Conservation (phyloP, 2,888 invertebrate genomes). For the Crepidodera aurea region DNA sequence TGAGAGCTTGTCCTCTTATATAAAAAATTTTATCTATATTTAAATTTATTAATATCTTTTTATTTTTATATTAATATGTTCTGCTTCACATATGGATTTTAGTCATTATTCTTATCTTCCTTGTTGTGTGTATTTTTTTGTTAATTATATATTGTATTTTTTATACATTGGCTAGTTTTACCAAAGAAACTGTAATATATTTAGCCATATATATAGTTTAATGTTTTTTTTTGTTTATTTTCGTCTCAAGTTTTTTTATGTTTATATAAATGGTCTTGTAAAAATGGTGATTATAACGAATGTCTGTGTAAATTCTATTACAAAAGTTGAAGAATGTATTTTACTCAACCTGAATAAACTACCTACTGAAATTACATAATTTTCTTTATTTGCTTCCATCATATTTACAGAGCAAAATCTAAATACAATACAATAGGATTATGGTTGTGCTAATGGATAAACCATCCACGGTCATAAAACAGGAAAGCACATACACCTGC, state of each 20-base stretch:
- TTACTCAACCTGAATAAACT: slow-evolving; percentile 58
- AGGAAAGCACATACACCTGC: too few species aligned
- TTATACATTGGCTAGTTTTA: slow-evolving; percentile 61
- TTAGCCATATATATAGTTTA: slow-evolving; percentile 41
- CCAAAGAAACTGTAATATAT: slow-evolving; percentile 62
- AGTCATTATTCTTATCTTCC: slow-evolving; percentile 46
- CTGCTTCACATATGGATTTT: slow-evolving; percentile 34
- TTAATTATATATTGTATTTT: slow-evolving; percentile 48
- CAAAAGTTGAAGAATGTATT: slow-evolving; percentile 61
- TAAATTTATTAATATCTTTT: slow-evolving; percentile 39
- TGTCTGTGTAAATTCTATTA: slow-evolving; percentile 61
- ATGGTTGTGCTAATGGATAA: too few species aligned
- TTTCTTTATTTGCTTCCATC: neutral
- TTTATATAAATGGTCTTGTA: slow-evolving; percentile 53
- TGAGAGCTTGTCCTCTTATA: slow-evolving; percentile 26
- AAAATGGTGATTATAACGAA: slow-evolving; percentile 57
- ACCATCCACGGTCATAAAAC: too few species aligned
- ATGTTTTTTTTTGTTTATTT: slow-evolving; percentile 46
- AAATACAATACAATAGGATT: too few species aligned
- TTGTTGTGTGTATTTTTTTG: slow-evolving; percentile 52
- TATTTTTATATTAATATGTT: slow-evolving; percentile 44
- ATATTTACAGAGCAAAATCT: too few species aligned
- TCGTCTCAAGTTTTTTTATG: slow-evolving; percentile 45
- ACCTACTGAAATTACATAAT: slow-evolving; percentile 12
- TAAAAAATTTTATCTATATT: slow-evolving; percentile 35